A percentile compares a stretch with the other conserved stretches of the same genome.
Evolutionary conservation across 2,797 vertebrate species (phyloP).

Genomic region (Galagoides demidoff): DNA sequence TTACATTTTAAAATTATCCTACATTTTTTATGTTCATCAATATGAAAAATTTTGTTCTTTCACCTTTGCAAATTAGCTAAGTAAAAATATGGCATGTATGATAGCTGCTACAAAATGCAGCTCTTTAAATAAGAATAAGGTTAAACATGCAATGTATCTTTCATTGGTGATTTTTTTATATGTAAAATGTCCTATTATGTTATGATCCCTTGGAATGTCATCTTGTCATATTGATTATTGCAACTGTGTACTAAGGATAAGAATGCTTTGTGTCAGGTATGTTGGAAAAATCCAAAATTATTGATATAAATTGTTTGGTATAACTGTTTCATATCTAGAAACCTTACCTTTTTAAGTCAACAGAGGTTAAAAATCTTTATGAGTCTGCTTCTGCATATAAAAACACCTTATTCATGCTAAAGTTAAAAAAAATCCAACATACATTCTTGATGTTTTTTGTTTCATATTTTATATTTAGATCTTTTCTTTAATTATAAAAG

Average conservation of each 20-base stretch:
- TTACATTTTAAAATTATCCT: background rate
- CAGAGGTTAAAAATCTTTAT: background rate
- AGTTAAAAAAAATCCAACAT: background rate
- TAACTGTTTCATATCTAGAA: background rate
- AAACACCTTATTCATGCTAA: background rate
- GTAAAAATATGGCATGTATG: background rate
- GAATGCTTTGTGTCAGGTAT: background rate
- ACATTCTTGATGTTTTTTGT: background rate
- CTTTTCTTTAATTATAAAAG: conserved; percentile 44
- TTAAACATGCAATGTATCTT: background rate
- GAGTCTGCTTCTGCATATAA: background rate
- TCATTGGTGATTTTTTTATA: background rate
- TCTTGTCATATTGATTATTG: background rate
- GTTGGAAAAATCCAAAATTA: background rate
- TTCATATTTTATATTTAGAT: background rate
- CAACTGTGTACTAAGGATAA: background rate
- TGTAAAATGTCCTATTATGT: background rate
- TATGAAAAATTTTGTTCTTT: background rate
- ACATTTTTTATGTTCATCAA: background rate
- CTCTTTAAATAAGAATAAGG: conserved; percentile 12
- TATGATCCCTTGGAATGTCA: background rate
- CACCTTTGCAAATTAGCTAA: background rate
- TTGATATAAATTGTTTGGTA: background rate
- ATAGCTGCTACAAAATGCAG: background rate
- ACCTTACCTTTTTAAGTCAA: background rate